Evolutionary conservation across 2,888 invertebrate species (phyloP).

Genomic region (Ashinkailepas kermadecensis): DNA sequence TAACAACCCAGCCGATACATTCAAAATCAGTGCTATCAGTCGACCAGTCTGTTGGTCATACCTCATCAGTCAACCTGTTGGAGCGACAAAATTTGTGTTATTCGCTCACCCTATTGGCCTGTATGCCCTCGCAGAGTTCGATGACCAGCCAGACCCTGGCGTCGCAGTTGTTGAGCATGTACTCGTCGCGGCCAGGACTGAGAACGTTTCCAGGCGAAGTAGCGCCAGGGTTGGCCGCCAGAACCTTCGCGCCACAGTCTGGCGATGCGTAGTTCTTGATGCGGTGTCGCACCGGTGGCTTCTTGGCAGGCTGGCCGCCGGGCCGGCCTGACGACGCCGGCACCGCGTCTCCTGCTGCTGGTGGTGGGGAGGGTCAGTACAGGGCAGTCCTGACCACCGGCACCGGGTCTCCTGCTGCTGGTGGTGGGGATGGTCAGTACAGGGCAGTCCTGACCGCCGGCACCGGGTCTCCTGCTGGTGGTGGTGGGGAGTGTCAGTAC

Average conservation of each 20-base stretch:
- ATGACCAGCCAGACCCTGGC: slow-evolving; percentile 91
- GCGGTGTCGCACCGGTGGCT: slow-evolving; percentile 9
- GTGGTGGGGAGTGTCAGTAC: too few species aligned
- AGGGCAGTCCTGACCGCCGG: too few species aligned
- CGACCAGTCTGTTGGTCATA: too few species aligned
- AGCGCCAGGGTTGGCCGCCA: slow-evolving; percentile 86
- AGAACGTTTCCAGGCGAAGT: slow-evolving; percentile 51
- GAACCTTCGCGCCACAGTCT: slow-evolving; percentile 95
- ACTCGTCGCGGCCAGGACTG: slow-evolving; percentile 87
- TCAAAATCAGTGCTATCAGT: too few species aligned
- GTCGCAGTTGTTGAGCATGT: slow-evolving; percentile 93
- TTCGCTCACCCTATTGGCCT: slow-evolving; percentile 62
- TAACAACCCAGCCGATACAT: too few species aligned
- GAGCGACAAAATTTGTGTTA: too few species aligned
- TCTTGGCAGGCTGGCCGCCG: background rate
- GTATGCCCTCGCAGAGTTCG: slow-evolving; percentile 95
- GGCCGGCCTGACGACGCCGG: background rate
- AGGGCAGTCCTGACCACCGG: too few species aligned
- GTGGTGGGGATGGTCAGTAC: too few species aligned
- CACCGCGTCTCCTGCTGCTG: background rate
- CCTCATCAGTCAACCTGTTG: too few species aligned
- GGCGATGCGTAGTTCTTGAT: slow-evolving; percentile 89
- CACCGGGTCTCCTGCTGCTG: too few species aligned
- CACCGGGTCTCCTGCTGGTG: too few species aligned
- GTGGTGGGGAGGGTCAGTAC: background rate